phyloP scores from a whole-genome alignment of 2,888 invertebrate genomes.

The Athrips mouffetella region DNA sequence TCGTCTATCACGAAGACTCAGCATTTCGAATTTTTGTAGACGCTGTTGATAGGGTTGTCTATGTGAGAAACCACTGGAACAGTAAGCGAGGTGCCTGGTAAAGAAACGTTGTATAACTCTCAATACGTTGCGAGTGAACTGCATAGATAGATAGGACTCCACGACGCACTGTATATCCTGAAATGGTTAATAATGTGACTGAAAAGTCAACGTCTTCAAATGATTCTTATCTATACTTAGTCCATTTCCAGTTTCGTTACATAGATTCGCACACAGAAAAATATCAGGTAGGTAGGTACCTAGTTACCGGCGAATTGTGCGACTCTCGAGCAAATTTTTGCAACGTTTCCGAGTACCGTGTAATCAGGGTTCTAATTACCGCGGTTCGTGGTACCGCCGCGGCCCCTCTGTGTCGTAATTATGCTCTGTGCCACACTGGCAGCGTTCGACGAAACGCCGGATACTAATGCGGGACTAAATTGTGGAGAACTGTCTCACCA shows the following conservation, averaged over 20 bases:
- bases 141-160: too few relatives aligned
- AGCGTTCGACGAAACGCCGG: conserved; percentile 5
- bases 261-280: conserved; percentile 11
- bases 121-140: too few relatives aligned
- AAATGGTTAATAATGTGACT: too few relatives aligned
- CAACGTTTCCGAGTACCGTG: conserved; percentile 45
- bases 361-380: conserved; percentile 56
- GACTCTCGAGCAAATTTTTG: conserved; percentile 19
- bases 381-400: conserved; percentile 49
- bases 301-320: conserved; percentile 28
- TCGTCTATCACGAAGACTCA: too few relatives aligned
- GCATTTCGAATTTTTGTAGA: too few relatives aligned
- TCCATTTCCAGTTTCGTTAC: not conserved
- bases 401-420: conserved; percentile 15
- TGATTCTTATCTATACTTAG: not conserved
- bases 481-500: not conserved
- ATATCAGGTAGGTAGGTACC: conserved; percentile 27
- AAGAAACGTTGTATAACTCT: too few relatives aligned
- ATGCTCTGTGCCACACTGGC: conserved; percentile 4
- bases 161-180: too few relatives aligned
- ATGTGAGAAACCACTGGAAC: too few relatives aligned
- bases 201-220: too few relatives aligned
- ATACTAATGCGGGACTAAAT: conserved; percentile 1
- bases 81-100: too few relatives aligned
- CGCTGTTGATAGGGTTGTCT: too few relatives aligned